Base-by-base conservation (phyloP, 2,888 invertebrate genomes). In the Apamea monoglypha region DNA sequence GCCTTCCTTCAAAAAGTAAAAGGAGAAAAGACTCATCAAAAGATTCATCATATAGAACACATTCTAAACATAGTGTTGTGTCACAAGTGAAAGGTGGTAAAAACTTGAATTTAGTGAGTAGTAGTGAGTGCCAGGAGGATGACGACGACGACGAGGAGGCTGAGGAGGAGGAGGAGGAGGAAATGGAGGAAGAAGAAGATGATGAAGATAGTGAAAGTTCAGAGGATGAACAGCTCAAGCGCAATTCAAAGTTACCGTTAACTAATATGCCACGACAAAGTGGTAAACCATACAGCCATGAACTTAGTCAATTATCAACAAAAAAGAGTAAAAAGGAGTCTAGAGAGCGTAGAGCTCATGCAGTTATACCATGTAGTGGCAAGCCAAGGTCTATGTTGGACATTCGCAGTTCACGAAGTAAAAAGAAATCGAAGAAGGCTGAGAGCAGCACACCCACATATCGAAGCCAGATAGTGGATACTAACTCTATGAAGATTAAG, bases 401-500 rank as follows among this genome's bases (percentile, higher is more conserved):
- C 88, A 96, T 97, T 90, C 95, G 96, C 83, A 90, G 90, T 95
- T 96, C 96, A 76, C 95, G 94, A 91, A 96, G 95, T 92, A 97
- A 96, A 95, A 96, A 96, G 93, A 96, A 97, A 90, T 95, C 95
- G 10, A 96, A 96, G 92, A 96, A 96, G 91, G 92, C 93, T 89
- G 96, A 96, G 82, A 91, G 92, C 89, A 91, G 92, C 89, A 92
- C 93, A 83, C 91, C 96, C 88, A 97, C 97, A 88, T 97, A 97
- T 94, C 97, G 96, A 88, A 97, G 97, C 92, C 97, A 97, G 94
- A 97, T 97, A 89, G 97, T 98, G 88, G 98, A 98, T 91, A 97
- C 97, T 84, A 95, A 95, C 91, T 98, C 98, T 82, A 98, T 98
- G 91, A 98, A 98, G 94, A 97, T 98, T 91, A 97, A 98, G 91